Evolutionary conservation across 2,888 invertebrate species (phyloP), one percentile per base, ranked within the genome.

Genomic region (Volucella inflata): DNA sequence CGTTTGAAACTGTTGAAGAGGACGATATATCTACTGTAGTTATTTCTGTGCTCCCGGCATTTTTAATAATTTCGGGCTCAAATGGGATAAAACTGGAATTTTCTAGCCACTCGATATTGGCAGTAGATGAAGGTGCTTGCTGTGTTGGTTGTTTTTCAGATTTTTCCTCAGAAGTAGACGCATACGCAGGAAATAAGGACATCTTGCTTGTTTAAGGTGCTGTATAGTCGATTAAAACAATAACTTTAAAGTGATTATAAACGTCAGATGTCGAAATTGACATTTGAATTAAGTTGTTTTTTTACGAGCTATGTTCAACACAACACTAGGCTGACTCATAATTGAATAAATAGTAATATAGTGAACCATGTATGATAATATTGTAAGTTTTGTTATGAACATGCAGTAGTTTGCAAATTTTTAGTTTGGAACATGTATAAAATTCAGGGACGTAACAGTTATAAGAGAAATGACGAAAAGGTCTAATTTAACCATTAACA

Each of bases 131-230:
- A 1, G 48, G 16, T 36, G 60, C 42, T 30, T 36, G 60, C 42
- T 30, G 10, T 10, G 9, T 10, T 16, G 11, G 2, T 11, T 2
- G n/a, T 36, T 81, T 21, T 11, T 16, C 16, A 16, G 8, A 1
- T 8, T 76, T 12, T 44, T 57, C 36, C 12, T 40, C 17, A 1
- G 9, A 65, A 38, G 14, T 21, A 11, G 21, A 16, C 11, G 60
- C 50, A 40, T 88, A 88, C 2, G 88, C 88, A 0, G 89, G 88
- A 76, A 89, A 89, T 46, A 89, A 68, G 4, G 88, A 87, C 88
- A 89, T 88, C 65, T 65, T 72, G 42, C 30, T 21, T 38, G 21
- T 38, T 42, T 30, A 16, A n/a, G 3, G n/a, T 46, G 0, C 1
- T 42, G 2, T 6, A 40, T 1, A 46, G n/a, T 9, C 38, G 46